Evolutionary conservation across 2,113 vertebrate genomes (phyloP).

Genomic region (Procavia capensis): DNA sequence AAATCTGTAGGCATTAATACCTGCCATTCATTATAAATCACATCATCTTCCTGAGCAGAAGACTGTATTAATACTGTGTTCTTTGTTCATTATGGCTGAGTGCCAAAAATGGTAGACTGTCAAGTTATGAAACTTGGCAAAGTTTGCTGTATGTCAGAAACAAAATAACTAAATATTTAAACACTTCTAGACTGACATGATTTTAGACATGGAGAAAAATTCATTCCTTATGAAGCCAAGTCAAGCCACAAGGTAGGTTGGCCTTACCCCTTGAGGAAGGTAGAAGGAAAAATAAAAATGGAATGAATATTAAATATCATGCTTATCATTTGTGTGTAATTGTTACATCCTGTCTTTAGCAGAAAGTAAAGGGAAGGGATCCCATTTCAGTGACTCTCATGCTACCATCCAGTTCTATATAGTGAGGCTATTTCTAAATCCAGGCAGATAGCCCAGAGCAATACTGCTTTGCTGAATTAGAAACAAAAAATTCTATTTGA

Average conservation of each 20-base stretch:
- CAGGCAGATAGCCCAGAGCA: conserved; percentile 32
- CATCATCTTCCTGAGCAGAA: not conserved
- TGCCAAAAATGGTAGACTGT: conserved; percentile 34
- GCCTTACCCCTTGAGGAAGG: conserved; percentile 22
- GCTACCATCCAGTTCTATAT: conserved; percentile 16
- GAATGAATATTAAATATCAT: conserved; percentile 49
- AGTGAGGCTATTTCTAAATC: conserved; percentile 52
- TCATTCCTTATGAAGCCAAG: not conserved
- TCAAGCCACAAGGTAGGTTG: conserved; percentile 15
- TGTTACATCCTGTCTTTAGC: conserved; percentile 51
- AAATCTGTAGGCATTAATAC: conserved; percentile 59
- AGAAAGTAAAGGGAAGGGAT: conserved; percentile 26
- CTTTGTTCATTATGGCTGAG: conserved; percentile 54
- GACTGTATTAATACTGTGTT: conserved; percentile 46
- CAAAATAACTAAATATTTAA: conserved; percentile 68
- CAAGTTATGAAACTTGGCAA: conserved; percentile 32
- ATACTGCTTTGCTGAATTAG: conserved; percentile 36
- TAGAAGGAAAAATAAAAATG: conserved; percentile 48
- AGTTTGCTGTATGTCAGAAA: conserved; percentile 50
- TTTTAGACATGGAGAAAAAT: conserved; percentile 48
- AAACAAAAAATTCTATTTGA: conserved; percentile 63
- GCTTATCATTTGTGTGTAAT: conserved; percentile 56
- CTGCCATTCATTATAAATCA: conserved; percentile 46
- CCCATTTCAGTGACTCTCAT: conserved; percentile 35
- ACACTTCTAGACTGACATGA: conserved; percentile 39